A percentile compares a stretch with the other conserved stretches of the same genome.
Conservation (phyloP, 2,888 invertebrate species). For the Sphecodes monilicornis region DNA sequence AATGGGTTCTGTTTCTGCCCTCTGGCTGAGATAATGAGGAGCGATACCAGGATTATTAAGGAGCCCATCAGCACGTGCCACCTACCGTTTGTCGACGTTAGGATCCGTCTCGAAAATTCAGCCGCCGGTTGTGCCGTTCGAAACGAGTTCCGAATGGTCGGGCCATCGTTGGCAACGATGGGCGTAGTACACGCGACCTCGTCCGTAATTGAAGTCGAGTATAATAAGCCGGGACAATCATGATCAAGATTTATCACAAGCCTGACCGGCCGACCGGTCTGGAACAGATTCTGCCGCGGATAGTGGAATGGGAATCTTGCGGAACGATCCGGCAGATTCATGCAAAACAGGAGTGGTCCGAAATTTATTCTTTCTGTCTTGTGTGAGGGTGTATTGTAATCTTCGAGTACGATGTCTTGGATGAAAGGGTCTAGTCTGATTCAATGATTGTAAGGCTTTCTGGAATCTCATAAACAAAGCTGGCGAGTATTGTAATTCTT, state of each 20-base stretch:
- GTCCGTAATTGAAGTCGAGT: constrained; percentile 35
- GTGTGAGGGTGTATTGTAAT: neutral
- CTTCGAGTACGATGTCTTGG: neutral
- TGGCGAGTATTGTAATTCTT: neutral
- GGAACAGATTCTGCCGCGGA: neutral
- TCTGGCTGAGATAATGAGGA: constrained; percentile 74
- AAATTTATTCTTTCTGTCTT: neutral
- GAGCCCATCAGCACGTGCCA: constrained; percentile 68
- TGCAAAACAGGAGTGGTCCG: neutral
- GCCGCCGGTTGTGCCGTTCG: neutral
- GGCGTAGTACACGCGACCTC: constrained; percentile 18
- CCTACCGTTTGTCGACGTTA: constrained; percentile 51
- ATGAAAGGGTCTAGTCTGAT: neutral
- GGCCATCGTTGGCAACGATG: constrained; percentile 21
- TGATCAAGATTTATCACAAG: constrained; percentile 18
- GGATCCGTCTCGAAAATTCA: constrained; percentile 52
- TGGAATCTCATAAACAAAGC: neutral
- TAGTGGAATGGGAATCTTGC: constrained; percentile 2
- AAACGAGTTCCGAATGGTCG: neutral
- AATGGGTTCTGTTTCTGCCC: constrained; percentile 72
- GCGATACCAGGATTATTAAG: constrained; percentile 75
- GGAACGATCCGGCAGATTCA: constrained; percentile 15
- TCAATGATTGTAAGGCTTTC: neutral
- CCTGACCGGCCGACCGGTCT: neutral
- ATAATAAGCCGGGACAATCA: constrained; percentile 29